A percentile compares a stretch with the other conserved stretches of the same genome.
These are phyloP conservation scores for Euura lappo DNA, from an alignment of 1,140 invertebrate species.

Conservation along the genomic window DNA sequence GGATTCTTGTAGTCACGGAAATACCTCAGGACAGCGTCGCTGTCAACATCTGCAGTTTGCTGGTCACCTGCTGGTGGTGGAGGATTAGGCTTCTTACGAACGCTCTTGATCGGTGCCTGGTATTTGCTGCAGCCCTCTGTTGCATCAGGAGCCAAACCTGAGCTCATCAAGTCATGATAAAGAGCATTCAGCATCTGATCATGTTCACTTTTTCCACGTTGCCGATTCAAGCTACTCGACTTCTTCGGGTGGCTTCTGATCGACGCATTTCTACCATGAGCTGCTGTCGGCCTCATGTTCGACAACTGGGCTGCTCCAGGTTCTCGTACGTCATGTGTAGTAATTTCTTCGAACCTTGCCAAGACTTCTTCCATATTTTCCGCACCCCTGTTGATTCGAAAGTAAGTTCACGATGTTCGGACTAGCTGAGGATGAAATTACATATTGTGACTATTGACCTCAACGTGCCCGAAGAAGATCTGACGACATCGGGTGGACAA, in stretches of 20 bases:
- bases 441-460: constrained; percentile 14
- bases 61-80: not conserved
- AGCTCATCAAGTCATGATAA: constrained; percentile 4
- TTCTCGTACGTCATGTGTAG: not conserved
- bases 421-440: not conserved
- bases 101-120: not conserved
- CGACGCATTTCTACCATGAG: not conserved
- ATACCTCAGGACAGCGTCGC: constrained; percentile 8
- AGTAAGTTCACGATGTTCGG: not conserved
- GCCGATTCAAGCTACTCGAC: not conserved
- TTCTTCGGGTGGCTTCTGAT: not conserved
- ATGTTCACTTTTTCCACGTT: not conserved
- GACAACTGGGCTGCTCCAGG: not conserved
- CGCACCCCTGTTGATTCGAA: not conserved
- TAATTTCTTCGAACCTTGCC: not conserved
- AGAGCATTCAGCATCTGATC: not conserved
- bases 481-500: constrained; percentile 18
- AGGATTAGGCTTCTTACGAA: not conserved
- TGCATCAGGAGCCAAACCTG: not conserved
- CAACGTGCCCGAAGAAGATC: constrained; percentile 8
- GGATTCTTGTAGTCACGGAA: not conserved
- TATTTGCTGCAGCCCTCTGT: not conserved
- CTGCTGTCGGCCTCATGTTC: not conserved
- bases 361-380: not conserved
- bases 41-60: not conserved